Evolutionary conservation across 2,113 vertebrate genomes (phyloP), one percentile per base, ranked within the genome.

Genomic region (Aleadryas rufinucha): DNA sequence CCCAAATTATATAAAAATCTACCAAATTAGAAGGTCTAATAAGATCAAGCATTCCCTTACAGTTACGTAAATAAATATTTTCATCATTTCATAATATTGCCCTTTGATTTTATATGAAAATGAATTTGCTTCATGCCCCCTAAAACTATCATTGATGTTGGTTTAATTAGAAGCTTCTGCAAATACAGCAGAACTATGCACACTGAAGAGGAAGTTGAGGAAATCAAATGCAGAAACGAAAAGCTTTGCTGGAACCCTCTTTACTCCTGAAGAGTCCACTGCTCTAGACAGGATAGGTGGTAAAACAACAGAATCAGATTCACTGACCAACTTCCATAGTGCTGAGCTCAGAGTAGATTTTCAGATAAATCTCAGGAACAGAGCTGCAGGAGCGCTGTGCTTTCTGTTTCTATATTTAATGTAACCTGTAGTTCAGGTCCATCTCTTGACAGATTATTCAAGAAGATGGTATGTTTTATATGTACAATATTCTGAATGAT

Each of bases 351-450:
- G 42, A 41, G 28, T 0, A 80, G 42, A 65, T 78, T 69, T 77
- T 53, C 23, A 60, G 18, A 56, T 9, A 86, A 74, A 72, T 35
- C 23, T 69, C 56, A 76, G 50, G 16, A 74, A 7, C n/a, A 50
- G 63, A 85, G 26, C 22, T 61, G 21, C 1, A 6, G 37, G 27
- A 63, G 7, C 0, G 1, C 19, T 69, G 39, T 7, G 7, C 2
- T 1, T 70, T 94, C 49, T 14, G 8, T 49, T 86, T 37, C 45
- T 66, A 1, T 22, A 22, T 78, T 65, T 37, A 53, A 37, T 37
- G 8, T 21, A 68, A 66, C 15, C 27, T 60, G 16, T 42, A 59
- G 12, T 74, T 65, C 30, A 84, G 21, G 27, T 52, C 6, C 18
- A 47, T 26, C 16, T 69, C 47, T 74, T 77, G 68, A 45, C 28